Evolutionary conservation across 2,797 vertebrate species (phyloP).

Genomic region (Siniperca obscura): DNA sequence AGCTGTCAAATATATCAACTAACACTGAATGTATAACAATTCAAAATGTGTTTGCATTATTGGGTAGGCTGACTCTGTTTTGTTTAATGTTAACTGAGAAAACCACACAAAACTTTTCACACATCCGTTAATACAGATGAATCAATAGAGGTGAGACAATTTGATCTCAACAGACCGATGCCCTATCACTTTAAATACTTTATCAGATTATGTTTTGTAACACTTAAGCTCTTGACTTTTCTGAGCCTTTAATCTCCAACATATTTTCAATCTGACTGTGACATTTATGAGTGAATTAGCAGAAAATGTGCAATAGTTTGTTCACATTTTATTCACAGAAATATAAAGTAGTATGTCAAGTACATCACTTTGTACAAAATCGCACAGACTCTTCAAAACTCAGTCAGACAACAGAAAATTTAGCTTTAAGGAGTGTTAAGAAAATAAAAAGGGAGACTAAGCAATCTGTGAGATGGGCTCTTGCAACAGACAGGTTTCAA

Average conservation of each 20-base stretch:
- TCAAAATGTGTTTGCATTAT: not conserved
- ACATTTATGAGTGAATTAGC: not conserved
- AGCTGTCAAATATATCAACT: not conserved
- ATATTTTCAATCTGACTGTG: not conserved
- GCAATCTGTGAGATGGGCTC: slow-evolving; percentile 67
- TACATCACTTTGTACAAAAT: slow-evolving; percentile 89
- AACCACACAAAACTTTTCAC: not conserved
- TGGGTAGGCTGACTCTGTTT: not conserved
- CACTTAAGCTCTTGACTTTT: not conserved
- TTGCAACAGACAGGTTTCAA: slow-evolving; percentile 54
- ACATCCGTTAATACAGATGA: slow-evolving; percentile 3
- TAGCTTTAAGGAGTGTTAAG: slow-evolving; percentile 72
- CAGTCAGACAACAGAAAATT: slow-evolving; percentile 80
- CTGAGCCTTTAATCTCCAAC: not conserved
- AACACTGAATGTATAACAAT: not conserved
- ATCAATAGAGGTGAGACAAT: not conserved
- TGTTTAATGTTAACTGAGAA: not conserved
- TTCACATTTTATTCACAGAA: slow-evolving; percentile 89
- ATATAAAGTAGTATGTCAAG: slow-evolving; percentile 89
- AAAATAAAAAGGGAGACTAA: slow-evolving; percentile 71
- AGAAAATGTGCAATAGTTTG: slow-evolving; percentile 51
- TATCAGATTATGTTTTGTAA: not conserved
- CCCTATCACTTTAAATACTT: not conserved
- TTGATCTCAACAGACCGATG: not conserved
- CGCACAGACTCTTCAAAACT: slow-evolving; percentile 87